Conservation (phyloP, 2,797 vertebrate genomes). For the Morus bassanus region DNA sequence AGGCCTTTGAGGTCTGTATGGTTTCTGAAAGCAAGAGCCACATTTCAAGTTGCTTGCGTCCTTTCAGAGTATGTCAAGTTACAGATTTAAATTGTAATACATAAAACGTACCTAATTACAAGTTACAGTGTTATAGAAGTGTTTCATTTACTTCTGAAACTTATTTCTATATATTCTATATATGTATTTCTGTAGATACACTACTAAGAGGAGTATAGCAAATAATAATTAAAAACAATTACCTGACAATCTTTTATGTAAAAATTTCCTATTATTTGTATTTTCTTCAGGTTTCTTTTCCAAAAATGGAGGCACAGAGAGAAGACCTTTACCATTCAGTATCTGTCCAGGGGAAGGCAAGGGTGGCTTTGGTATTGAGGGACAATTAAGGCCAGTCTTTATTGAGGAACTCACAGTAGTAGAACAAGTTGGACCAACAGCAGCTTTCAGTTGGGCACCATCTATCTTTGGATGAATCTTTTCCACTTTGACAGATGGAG, state of each 20-base stretch:
- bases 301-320: constrained; percentile 80
- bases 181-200: not conserved
- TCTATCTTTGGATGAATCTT: constrained; percentile 94
- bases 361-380: constrained; percentile 99
- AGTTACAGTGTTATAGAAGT: not conserved
- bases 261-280: constrained; percentile 90
- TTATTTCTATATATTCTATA: not conserved
- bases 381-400: constrained; percentile 99
- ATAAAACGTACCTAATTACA: not conserved
- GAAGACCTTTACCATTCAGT: constrained; percentile 96
- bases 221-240: constrained; percentile 40
- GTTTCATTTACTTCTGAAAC: not conserved
- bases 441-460: constrained; percentile 85
- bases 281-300: constrained; percentile 87
- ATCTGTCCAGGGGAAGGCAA: constrained; percentile 94
- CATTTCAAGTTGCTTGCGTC: not conserved
- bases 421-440: constrained; percentile 85
- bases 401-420: constrained; percentile 86
- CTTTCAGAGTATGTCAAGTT: not conserved
- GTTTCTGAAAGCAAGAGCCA: not conserved
- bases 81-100: not conserved
- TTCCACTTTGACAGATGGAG: constrained; percentile 93
- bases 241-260: constrained; percentile 96
- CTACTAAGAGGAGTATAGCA: not conserved
- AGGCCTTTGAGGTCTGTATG: not conserved